A percentile compares a stretch with the other conserved stretches of the same genome.
Evolutionary conservation across 2,888 invertebrate genomes (phyloP).

Genomic region (Seladonia tumulorum): DNA sequence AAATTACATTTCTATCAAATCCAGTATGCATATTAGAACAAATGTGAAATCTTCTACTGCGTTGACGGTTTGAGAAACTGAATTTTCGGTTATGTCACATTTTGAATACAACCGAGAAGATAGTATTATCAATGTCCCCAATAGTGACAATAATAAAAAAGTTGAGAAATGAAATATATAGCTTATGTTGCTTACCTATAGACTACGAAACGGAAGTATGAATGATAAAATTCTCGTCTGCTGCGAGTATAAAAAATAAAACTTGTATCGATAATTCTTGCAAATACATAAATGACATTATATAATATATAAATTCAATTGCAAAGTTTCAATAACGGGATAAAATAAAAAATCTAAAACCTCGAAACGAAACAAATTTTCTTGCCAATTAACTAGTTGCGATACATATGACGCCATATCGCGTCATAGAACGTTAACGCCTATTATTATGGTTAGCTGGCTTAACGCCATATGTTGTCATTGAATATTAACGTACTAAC

Average conservation of each 20-base stretch:
- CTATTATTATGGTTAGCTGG: slow-evolving; percentile 12
- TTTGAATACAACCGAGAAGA: neutral
- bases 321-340: neutral
- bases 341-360: neutral
- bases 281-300: neutral
- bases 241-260: neutral
- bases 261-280: neutral
- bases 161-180: neutral
- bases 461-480: neutral
- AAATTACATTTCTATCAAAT: neutral
- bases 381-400: neutral
- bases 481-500: neutral
- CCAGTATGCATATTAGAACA: neutral
- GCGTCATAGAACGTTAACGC: slow-evolving; percentile 17
- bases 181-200: neutral
- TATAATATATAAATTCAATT: neutral
- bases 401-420: slow-evolving; percentile 10
- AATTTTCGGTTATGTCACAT: slow-evolving; percentile 12
- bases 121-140: neutral
- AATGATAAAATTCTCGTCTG: neutral
- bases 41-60: neutral
- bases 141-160: neutral
- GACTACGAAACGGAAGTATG: neutral
- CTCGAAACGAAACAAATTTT: neutral
- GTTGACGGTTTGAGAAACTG: neutral